These are phyloP conservation scores for Cettia cetti DNA, from an alignment of 2,113 vertebrate species.

Conservation along the genomic window DNA sequence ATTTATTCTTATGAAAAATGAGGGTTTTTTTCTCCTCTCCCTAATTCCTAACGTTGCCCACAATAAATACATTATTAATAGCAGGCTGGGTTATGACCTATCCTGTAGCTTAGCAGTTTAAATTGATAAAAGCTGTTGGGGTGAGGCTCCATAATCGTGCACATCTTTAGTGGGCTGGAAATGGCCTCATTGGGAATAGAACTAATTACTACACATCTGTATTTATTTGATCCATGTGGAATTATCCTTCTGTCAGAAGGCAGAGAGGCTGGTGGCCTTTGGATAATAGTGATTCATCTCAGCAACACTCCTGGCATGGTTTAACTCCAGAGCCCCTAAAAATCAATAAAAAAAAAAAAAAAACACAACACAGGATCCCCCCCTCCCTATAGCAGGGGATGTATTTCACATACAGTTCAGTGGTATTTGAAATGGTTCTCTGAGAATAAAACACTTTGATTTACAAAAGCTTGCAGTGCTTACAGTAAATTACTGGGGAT, in stretches of 20 bases:
- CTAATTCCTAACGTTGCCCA: constrained; percentile 83
- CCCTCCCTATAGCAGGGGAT: background rate
- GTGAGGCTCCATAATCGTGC: constrained; percentile 90
- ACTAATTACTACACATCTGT: constrained; percentile 99
- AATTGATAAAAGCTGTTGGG: constrained; percentile 98
- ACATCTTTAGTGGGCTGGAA: constrained; percentile 93
- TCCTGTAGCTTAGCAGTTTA: constrained; percentile 93
- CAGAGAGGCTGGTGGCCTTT: constrained; percentile 90
- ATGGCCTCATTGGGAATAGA: constrained; percentile 97
- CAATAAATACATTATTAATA: constrained; percentile 92
- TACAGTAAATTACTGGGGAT: constrained; percentile 5
- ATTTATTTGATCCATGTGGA: constrained; percentile 99
- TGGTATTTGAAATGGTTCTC: constrained; percentile 4
- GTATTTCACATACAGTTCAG: constrained; percentile 26
- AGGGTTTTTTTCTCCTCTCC: background rate
- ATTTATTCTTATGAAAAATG: constrained; percentile 29
- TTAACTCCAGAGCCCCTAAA: constrained; percentile 85
- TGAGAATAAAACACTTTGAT: constrained; percentile 43
- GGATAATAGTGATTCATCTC: constrained; percentile 94
- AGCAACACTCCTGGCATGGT: constrained; percentile 89
- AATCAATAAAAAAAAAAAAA: constrained; percentile 88
- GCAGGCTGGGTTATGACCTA: constrained; percentile 93
- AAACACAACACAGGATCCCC: background rate
- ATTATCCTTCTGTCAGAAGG: constrained; percentile 99
- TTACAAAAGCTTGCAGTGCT: constrained; percentile 45